phyloP scores from a whole-genome alignment of 2,797 vertebrate species.

The Sebastes matsubarae region DNA sequence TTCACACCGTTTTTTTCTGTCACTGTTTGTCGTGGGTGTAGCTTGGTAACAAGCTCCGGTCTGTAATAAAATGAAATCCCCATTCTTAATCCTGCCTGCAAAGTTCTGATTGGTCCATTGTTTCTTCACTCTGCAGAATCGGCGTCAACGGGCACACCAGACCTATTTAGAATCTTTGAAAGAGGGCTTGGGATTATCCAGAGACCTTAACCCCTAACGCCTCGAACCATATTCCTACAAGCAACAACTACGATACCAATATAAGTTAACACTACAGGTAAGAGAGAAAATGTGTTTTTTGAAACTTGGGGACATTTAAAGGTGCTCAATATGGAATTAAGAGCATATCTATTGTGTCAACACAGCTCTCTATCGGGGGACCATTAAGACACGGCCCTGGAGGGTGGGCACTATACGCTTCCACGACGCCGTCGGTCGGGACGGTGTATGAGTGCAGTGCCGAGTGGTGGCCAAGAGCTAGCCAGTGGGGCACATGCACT shows the following conservation, averaged over 20 bases:
- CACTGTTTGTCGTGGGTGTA: not conserved
- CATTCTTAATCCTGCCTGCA: not conserved
- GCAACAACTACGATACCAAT: not conserved
- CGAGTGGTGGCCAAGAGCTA: too few relatives aligned
- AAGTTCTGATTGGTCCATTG: not conserved
- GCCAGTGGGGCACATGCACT: too few relatives aligned
- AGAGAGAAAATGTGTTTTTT: not conserved
- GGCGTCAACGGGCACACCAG: not conserved
- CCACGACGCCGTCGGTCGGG: too few relatives aligned
- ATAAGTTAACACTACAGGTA: not conserved
- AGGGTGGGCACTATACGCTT: too few relatives aligned
- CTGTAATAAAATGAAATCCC: not conserved
- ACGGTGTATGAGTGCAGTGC: too few relatives aligned
- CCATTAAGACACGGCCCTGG: too few relatives aligned
- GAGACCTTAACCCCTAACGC: not conserved
- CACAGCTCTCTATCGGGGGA: too few relatives aligned
- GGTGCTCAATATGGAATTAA: too few relatives aligned
- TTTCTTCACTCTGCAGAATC: not conserved
- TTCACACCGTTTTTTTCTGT: not conserved
- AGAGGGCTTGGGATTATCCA: not conserved
- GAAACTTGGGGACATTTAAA: too few relatives aligned
- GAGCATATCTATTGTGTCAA: too few relatives aligned
- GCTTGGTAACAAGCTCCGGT: not conserved
- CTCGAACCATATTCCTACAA: too few relatives aligned
- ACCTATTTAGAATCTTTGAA: not conserved